Percentiles rank a stretch among this genome's conserved stretches.
Conservation (phyloP, 2,888 invertebrate species). For the Thymelicus acteon region DNA sequence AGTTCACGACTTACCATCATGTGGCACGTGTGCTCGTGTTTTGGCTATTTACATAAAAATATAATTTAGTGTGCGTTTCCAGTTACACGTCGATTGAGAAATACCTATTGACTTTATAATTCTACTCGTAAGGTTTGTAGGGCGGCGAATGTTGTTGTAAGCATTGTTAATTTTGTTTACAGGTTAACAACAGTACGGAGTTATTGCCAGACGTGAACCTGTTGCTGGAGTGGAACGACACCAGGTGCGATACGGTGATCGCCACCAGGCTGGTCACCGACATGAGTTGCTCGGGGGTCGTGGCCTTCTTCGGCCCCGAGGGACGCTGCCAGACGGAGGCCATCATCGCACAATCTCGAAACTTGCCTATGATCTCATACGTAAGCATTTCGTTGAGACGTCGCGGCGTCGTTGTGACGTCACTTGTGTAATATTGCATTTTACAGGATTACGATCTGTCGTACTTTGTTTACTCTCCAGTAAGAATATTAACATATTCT, state of each 20-base stretch:
- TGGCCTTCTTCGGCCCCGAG: constrained; percentile 98
- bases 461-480: neutral
- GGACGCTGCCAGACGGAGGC: constrained; percentile 97
- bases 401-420: neutral
- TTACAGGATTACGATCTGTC: neutral
- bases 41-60: too few species aligned
- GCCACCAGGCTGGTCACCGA: constrained; percentile 94
- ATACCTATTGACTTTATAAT: too few species aligned
- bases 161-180: constrained; percentile 43
- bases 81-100: too few species aligned
- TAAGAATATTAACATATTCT: too few species aligned
- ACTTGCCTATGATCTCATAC: constrained; percentile 98
- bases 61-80: too few species aligned
- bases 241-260: constrained; percentile 92
- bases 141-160: neutral
- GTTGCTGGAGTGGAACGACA: constrained; percentile 92
- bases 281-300: constrained; percentile 95
- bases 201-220: constrained; percentile 91
- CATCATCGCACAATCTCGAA: constrained; percentile 95
- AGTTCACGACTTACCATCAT: too few species aligned
- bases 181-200: constrained; percentile 89
- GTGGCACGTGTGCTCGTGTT: too few species aligned
- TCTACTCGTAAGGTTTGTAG: too few species aligned
- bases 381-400: constrained; percentile 85
- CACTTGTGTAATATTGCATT: neutral